Evolutionary conservation across 2,888 invertebrate genomes (phyloP).

Genomic region (Dexiosoma caninum): DNA sequence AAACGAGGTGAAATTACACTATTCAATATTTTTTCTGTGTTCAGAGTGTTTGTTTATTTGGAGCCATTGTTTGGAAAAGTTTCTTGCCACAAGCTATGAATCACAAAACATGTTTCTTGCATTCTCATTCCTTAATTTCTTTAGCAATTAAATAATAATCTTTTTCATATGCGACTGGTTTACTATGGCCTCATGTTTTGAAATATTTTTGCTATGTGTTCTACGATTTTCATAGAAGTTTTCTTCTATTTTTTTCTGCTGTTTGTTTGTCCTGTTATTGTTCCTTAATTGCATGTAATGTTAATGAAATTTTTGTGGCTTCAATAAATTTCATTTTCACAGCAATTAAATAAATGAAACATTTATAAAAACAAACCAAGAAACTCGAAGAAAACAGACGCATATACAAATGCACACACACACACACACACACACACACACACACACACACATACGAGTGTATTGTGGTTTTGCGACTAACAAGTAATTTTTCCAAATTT

Average conservation of each 20-base stretch:
- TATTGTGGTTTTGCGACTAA: constrained; percentile 41
- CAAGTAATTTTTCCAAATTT: constrained; percentile 34
- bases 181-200: not conserved
- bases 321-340: constrained; percentile 58
- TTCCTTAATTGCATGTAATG: constrained; percentile 61
- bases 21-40: too few relatives aligned
- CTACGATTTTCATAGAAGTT: not conserved
- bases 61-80: not conserved
- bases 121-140: constrained; percentile 38
- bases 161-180: not conserved
- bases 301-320: constrained; percentile 63
- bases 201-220: constrained; percentile 7
- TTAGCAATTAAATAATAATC: constrained; percentile 46
- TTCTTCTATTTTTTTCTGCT: not conserved
- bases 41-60: too few relatives aligned
- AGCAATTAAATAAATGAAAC: constrained; percentile 62
- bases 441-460: constrained; percentile 27
- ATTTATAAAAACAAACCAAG: constrained; percentile 30
- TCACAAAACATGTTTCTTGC: not conserved
- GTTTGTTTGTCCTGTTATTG: constrained; percentile 28
- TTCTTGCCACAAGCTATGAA: not conserved
- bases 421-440: too few relatives aligned
- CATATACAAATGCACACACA: too few relatives aligned
- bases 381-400: constrained; percentile 29
- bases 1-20: not conserved